A percentile compares a stretch with the other conserved stretches of the same genome.
Conservation (phyloP, 2,113 vertebrate genomes). For the Bubo blakistoni region DNA sequence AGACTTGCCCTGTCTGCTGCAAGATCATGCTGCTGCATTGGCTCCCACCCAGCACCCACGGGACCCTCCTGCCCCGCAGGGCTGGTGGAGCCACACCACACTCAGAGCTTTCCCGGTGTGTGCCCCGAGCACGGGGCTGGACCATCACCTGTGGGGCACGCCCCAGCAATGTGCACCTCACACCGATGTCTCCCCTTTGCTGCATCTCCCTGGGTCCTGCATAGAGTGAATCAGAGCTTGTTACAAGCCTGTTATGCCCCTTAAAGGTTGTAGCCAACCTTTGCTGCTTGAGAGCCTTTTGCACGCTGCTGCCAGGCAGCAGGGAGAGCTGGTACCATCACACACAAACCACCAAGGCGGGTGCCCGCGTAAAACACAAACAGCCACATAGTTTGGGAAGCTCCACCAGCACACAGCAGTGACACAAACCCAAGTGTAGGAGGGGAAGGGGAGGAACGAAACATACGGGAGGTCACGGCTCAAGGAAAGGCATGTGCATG, state of each 20-base stretch:
- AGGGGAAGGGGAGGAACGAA: not conserved
- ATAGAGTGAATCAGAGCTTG: not conserved
- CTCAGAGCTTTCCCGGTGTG: accelerated
- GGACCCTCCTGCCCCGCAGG: not conserved
- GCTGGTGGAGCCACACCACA: not conserved
- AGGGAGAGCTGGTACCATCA: not conserved
- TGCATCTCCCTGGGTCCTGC: not conserved
- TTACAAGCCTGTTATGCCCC: not conserved
- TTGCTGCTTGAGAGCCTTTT: not conserved
- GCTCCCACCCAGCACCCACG: not conserved
- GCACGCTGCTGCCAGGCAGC: not conserved
- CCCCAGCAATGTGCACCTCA: not conserved
- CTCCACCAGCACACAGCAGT: not conserved
- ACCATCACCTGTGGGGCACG: not conserved
- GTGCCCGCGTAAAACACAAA: accelerated
- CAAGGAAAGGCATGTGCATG: not conserved
- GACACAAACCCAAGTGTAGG: not conserved
- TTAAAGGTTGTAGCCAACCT: not conserved
- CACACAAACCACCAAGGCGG: accelerated
- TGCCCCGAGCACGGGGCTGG: not conserved
- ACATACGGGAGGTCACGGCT: accelerated
- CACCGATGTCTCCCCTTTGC: accelerated
- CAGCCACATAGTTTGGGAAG: not conserved
- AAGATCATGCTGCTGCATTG: not conserved
- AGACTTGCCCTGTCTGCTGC: not conserved